A percentile compares a stretch with the other conserved stretches of the same genome.
phyloP scores from a whole-genome alignment of 2,797 vertebrate species.

The Columba guinea region DNA sequence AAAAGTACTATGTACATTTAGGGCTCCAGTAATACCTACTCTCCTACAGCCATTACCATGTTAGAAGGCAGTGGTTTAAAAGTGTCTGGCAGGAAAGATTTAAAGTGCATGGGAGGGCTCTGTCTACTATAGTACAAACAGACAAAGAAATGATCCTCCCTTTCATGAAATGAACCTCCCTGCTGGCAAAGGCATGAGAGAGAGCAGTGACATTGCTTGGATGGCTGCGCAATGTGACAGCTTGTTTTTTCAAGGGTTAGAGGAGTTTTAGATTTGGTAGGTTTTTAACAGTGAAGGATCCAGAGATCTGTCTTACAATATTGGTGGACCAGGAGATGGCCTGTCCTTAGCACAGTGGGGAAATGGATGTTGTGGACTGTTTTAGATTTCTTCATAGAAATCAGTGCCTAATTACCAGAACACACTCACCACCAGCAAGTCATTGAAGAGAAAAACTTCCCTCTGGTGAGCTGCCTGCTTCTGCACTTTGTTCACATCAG shows the following conservation, averaged over 20 bases:
- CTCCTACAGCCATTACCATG: not conserved
- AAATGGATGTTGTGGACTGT: not conserved
- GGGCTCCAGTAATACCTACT: not conserved
- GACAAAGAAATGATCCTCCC: not conserved
- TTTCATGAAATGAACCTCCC: slow-evolving; percentile 25
- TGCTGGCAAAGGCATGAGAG: slow-evolving; percentile 26
- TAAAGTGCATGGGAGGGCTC: slow-evolving; percentile 3
- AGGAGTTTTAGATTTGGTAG: not conserved
- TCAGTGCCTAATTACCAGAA: not conserved
- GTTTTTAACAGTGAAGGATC: not conserved
- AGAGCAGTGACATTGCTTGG: slow-evolving; percentile 6
- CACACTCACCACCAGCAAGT: slow-evolving; percentile 91
- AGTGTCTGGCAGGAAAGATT: not conserved
- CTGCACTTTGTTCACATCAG: slow-evolving; percentile 95
- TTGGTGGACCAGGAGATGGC: not conserved
- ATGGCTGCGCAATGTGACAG: not conserved
- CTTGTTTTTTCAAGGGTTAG: not conserved
- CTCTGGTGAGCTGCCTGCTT: slow-evolving; percentile 97
- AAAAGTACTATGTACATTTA: not conserved
- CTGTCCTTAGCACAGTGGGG: not conserved
- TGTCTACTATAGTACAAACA: not conserved
- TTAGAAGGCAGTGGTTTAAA: slow-evolving; percentile 9
- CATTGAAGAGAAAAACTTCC: slow-evolving; percentile 99
- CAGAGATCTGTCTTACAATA: not conserved
- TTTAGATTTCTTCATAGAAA: not conserved